Conservation (phyloP, 2,797 vertebrate genomes). For the Morus bassanus region DNA sequence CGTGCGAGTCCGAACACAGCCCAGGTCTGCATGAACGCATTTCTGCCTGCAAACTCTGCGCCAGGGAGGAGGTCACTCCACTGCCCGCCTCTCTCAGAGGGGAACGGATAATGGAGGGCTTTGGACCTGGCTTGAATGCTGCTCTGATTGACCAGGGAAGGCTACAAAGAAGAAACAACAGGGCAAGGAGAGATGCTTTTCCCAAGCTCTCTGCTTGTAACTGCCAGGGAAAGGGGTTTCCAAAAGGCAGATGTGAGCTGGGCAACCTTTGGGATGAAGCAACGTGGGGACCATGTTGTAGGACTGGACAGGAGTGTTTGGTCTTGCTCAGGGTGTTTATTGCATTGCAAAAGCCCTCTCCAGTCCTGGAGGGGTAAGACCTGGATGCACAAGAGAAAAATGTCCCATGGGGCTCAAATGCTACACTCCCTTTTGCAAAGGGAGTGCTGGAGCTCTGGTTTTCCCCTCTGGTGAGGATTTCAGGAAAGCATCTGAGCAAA, state of each 20-base stretch:
- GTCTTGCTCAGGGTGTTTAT: neutral
- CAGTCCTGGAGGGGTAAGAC: neutral
- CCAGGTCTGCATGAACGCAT: neutral
- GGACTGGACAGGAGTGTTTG: fast-evolving
- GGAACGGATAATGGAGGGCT: fast-evolving
- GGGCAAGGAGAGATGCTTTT: neutral
- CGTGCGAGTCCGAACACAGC: neutral
- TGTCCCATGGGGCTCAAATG: neutral
- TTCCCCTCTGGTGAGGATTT: neutral
- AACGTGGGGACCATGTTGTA: neutral
- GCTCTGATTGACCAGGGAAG: neutral
- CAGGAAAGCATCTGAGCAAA: neutral
- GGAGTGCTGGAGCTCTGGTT: neutral
- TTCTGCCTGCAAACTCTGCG: neutral
- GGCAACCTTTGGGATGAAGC: neutral
- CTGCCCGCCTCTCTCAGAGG: neutral
- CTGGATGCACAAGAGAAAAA: neutral
- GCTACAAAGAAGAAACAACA: neutral
- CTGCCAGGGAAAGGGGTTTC: neutral
- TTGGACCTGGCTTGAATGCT: neutral
- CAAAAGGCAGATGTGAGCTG: neutral
- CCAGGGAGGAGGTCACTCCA: neutral
- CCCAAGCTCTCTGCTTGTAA: neutral
- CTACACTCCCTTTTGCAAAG: fast-evolving
- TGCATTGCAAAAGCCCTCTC: neutral